Conservation (phyloP, 2,888 invertebrate genomes). For the Ashinkailepas kermadecensis region DNA sequence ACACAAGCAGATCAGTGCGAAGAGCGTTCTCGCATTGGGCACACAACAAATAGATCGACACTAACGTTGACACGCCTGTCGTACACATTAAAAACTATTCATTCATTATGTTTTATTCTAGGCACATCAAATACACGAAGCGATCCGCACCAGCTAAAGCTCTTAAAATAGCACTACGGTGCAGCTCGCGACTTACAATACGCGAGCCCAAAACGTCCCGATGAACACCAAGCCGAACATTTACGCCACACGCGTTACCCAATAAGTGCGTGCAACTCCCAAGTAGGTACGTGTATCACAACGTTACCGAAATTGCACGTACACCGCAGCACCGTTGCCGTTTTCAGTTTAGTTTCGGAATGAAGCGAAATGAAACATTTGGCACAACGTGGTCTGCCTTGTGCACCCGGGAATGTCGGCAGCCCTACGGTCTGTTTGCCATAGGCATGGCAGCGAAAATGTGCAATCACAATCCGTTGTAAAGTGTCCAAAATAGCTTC, state of each 20-base stretch:
- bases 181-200: background rate
- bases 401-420: conserved; percentile 1
- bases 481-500: too few species aligned
- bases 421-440: background rate
- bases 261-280: background rate
- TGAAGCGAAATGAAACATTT: background rate
- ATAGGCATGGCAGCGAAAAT: background rate
- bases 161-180: background rate
- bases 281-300: conserved; percentile 12
- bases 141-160: background rate
- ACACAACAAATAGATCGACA: background rate
- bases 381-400: background rate
- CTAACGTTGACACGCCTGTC: background rate
- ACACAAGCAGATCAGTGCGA: conserved; percentile 4
- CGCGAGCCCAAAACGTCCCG: background rate
- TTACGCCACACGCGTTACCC: too few species aligned
- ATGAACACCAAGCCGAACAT: background rate
- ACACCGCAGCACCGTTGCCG: background rate
- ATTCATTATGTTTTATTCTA: background rate
- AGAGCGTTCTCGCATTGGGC: background rate
- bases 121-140: background rate
- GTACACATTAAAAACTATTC: background rate
- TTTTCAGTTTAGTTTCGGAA: background rate
- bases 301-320: conserved; percentile 8
- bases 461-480: too few species aligned